Evolutionary conservation across 2,888 invertebrate species (phyloP), one percentile per base, ranked within the genome.

Genomic region (Ophioninae sp.): DNA sequence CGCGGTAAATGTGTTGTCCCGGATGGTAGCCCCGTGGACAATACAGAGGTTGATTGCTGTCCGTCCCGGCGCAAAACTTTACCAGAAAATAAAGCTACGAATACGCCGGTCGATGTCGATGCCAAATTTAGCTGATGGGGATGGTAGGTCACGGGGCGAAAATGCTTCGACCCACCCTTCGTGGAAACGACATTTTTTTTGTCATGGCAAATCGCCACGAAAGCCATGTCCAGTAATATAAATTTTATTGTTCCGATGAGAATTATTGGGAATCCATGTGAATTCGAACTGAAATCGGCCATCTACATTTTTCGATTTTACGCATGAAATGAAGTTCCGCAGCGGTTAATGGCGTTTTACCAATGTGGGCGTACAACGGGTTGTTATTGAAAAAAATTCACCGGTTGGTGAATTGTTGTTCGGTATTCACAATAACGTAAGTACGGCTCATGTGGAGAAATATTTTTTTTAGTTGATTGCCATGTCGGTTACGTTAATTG

Each of bases 21-120:
- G 57, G 37, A 23, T 79, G 68, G 73, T 17, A 30, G 65, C 39
- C 50, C 7, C 44, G n/a, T 79, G 89, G 88, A 92, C 92, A 91
- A 91, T 91, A 89, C 88, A 79, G 81, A 72, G 88, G 88, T 90
- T 92, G 92, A 92, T 92, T 92, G 92, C 89, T 87, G 88, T 86
- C 86, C 89, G 89, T 85, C 89, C 89, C 87, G 87, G 88, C 87
- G 90, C 91, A 85, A 91, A 91, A 90, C 89, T 90, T 89, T 89
- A 88, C 88, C 90, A 88, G 88, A 90, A 91, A 91, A 91, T 90
- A 90, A 91, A 90, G 88, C 87, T 88, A 89, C 44, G 50, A 50
- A 77, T 56, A 89, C 89, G 89, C 85, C 78, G 81, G 88, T 87
- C 87, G 85, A 84, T 83, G 76, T 79, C 87, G 83, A 86, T 88